A percentile compares a stretch with the other conserved stretches of the same genome.
Evolutionary conservation across 2,888 invertebrate genomes (phyloP).

Genomic region (Phalangium opilio): DNA sequence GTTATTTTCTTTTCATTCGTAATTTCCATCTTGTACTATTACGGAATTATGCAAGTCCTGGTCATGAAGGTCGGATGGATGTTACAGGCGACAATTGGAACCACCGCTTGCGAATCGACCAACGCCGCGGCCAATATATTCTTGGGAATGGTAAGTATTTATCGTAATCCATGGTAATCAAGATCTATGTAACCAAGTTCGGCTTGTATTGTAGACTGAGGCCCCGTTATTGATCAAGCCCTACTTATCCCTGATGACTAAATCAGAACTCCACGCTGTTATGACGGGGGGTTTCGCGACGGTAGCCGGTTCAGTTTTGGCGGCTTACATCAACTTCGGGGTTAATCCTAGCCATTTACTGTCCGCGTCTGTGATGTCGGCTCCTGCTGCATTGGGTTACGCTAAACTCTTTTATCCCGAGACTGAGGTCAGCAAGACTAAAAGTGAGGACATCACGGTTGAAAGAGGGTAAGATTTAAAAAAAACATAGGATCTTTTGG

Average conservation of each 20-base stretch:
- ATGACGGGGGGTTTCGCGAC: slow-evolving; percentile 92
- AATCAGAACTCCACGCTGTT: slow-evolving; percentile 80
- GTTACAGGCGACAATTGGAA: slow-evolving; percentile 54
- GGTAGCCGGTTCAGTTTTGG: slow-evolving; percentile 79
- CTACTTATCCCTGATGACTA: slow-evolving; percentile 65
- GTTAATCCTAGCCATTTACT: slow-evolving; percentile 64
- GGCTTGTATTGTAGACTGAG: too few relatives aligned
- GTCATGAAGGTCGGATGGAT: slow-evolving; percentile 63
- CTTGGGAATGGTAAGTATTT: slow-evolving; percentile 59
- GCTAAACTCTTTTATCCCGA: slow-evolving; percentile 87
- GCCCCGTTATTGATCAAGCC: slow-evolving; percentile 76
- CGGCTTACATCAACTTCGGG: slow-evolving; percentile 80
- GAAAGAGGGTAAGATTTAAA: slow-evolving; percentile 45
- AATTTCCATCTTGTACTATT: slow-evolving; percentile 73
- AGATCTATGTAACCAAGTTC: too few relatives aligned
- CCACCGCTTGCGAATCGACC: slow-evolving; percentile 87
- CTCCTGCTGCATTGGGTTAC: slow-evolving; percentile 77
- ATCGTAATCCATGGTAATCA: too few relatives aligned
- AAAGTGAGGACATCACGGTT: slow-evolving; percentile 55
- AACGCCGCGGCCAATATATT: slow-evolving; percentile 87
- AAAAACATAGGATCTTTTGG: background rate
- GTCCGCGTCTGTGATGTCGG: slow-evolving; percentile 89
- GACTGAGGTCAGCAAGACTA: slow-evolving; percentile 59
- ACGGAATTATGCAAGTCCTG: slow-evolving; percentile 73
- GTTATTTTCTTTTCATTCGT: slow-evolving; percentile 87